Conservation (phyloP, 2,113 vertebrate genomes). For the Oenanthe melanoleuca region DNA sequence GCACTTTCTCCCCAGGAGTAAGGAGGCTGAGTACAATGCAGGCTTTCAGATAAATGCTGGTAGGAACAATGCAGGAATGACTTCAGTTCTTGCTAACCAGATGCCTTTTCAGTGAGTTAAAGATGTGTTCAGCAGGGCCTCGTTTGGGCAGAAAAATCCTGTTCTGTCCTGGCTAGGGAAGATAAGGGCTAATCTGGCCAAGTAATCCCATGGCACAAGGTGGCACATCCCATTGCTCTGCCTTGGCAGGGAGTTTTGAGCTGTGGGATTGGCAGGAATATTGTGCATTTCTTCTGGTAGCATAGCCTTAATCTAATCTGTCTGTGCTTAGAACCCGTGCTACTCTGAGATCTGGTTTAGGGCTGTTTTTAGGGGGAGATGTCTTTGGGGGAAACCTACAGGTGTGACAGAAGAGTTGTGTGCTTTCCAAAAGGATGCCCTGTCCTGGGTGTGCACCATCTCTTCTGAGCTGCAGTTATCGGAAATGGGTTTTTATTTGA, state of each 20-base stretch:
- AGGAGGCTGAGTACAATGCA: neutral
- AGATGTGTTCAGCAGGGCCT: neutral
- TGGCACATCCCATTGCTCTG: neutral
- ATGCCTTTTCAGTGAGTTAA: neutral
- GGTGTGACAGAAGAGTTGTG: neutral
- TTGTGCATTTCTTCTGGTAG: neutral
- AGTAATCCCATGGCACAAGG: rapidly evolving
- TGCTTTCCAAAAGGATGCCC: neutral
- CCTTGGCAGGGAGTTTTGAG: neutral
- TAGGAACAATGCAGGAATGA: neutral
- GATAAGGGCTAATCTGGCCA: neutral
- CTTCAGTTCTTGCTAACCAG: neutral
- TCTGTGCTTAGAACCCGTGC: neutral
- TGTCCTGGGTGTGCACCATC: neutral
- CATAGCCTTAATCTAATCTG: neutral
- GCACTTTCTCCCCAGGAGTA: neutral
- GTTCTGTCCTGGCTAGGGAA: neutral
- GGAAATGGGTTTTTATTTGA: neutral
- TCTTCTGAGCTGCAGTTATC: neutral
- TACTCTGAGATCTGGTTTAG: neutral
- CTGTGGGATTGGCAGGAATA: neutral
- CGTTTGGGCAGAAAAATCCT: neutral
- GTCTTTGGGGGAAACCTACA: neutral
- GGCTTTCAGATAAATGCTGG: neutral
- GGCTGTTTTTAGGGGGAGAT: neutral